Evolutionary conservation across 1,140 invertebrate genomes (phyloP), one percentile per base, ranked within the genome.

Genomic region (Telenomus remus): DNA sequence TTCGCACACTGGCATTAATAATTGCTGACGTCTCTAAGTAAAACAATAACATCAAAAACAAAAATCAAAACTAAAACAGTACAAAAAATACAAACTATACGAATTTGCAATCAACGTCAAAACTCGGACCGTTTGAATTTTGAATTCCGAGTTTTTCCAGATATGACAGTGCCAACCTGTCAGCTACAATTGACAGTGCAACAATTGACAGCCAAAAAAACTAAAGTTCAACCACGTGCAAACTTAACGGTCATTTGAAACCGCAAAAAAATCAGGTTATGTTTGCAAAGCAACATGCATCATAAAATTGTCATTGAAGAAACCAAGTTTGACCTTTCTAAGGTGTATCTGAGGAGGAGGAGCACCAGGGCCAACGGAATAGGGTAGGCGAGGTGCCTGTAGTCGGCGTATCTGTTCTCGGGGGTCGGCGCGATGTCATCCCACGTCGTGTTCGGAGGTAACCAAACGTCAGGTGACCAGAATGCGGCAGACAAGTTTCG

Each of bases 371-470:
- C 95, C 87, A 97, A 90, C 3, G 93, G 93, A 79, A 97, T 85
- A n/a, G 95, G 94, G 85, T 93, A 93, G 65, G 93, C 89, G 48
- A 98, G 89, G 88, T 98, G 95, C 80, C 90, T 92, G 81, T 94
- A 92, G 84, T 97, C 92, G 43, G 95, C 91, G 88, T 95, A 96
- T 60, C 92, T 90, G 66, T 96, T 91, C 77, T 92, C 90, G 46
- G 94, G 90, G 69, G 91, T 95, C 15, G 95, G 93, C 78, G 91
- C 90, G 46, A 97, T 92, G 82, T 97, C 93, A n/a, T 90, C 89
- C 96, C 96, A 97, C 79, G 94, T 95, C 63, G 92, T 93, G 86
- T 96, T 96, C 68, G 95, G 95, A 63, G 96, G 96, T 80, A 96
- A 90, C 96, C 96, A 97, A 80, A 97, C 87, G 80, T 92, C 86